phyloP scores from a whole-genome alignment of 2,888 invertebrate species.

The Drosophila meridiana region DNA sequence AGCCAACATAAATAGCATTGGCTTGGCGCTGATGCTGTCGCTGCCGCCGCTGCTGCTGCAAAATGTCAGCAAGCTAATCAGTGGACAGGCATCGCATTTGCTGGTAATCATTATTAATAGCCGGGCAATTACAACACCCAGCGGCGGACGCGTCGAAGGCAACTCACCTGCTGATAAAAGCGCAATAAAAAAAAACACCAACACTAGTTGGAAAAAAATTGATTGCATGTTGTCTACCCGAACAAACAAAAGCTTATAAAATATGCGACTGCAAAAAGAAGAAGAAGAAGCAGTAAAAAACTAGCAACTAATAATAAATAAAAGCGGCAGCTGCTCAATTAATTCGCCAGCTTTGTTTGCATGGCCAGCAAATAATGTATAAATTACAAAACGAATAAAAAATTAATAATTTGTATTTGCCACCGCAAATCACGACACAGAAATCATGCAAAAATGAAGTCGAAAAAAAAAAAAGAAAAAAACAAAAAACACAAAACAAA shows the following conservation, averaged over 20 bases:
- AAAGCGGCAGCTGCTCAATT: constrained; percentile 71
- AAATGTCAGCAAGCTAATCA: constrained; percentile 75
- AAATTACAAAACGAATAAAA: constrained; percentile 52
- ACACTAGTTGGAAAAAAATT: constrained; percentile 13
- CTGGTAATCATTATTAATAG: constrained; percentile 77
- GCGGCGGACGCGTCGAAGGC: constrained; percentile 47
- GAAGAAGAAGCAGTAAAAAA: constrained; percentile 1
- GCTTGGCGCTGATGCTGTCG: constrained; percentile 22
- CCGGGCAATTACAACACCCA: constrained; percentile 68
- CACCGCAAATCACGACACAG: constrained; percentile 77
- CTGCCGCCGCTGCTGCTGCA: constrained; percentile 27
- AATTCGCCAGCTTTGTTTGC: constrained; percentile 64
- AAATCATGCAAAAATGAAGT: constrained; percentile 68
- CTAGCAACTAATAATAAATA: constrained; percentile 56
- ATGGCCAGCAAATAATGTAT: constrained; percentile 64
- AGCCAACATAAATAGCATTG: constrained; percentile 70
- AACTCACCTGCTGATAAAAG: constrained; percentile 52
- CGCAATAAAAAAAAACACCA: constrained; percentile 18
- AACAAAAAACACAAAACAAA: constrained; percentile 42
- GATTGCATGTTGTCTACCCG: constrained; percentile 54
- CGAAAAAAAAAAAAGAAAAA: constrained; percentile 27
- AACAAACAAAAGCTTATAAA: constrained; percentile 66
- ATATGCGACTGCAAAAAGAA: constrained; percentile 44
- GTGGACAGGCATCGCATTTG: constrained; percentile 64
- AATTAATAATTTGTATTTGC: constrained; percentile 60